Evolutionary conservation across 2,113 vertebrate genomes (phyloP), one percentile per base, ranked within the genome.

Genomic region (Passer domesticus): DNA sequence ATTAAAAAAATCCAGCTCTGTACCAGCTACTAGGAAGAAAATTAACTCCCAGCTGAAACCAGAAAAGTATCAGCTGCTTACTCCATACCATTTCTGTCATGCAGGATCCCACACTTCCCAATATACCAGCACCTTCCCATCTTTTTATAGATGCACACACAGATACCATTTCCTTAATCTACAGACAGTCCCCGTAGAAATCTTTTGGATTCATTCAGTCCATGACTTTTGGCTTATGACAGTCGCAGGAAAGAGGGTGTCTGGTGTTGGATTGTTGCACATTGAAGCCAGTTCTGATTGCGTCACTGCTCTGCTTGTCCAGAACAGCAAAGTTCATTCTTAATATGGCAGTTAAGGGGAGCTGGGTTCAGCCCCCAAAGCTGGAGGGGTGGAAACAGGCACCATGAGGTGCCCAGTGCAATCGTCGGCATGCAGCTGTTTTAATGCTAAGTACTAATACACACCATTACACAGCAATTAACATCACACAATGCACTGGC

Each of bases 41-140:
- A 75, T 10, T 52, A 46, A 27, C 15, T 69, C 35, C 10, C 41
- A 69, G 4, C 6, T 69, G 49, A 69, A 55, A 70, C 63, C 35
- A 33, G 35, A 7, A 56, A 31, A 62, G 35, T 43, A 83, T 28
- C 14, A 49, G 13, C 55, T 69, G 47, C 25, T 77, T 76, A 55
- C 17, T 62, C 25, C 11, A 62, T 55, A 49, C 21, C 14, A 49
- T 62, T 62, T 55, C 13, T 30, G 21, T 55, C 17, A 31, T 7
- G 21, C 35, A 18, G 27, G 30, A 37, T 55, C 25, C 12, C 27
- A 31, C 14, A 31, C 10, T 23, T 49, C 8, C 17, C 1, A 1
- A 23, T 62, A 37, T 13, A 27, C 4, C 39, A 41, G 13, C 11
- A 55, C 7, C 10, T 55, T 69, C 41, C 21, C 0, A 0, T 55